phyloP scores from a whole-genome alignment of 2,113 vertebrate genomes.

The Xenotilapia leptura region DNA sequence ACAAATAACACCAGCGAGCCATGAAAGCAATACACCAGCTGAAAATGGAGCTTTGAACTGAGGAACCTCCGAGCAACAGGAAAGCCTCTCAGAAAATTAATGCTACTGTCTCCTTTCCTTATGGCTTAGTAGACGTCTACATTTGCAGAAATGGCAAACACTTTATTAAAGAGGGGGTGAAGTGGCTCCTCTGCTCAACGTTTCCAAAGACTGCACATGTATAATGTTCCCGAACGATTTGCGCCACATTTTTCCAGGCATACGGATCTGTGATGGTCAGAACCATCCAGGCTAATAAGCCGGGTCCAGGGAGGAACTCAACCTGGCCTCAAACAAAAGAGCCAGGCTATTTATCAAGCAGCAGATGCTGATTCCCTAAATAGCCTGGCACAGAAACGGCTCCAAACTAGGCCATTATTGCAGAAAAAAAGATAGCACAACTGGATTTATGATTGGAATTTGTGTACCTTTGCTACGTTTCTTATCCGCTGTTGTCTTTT shows the following conservation, averaged over 20 bases:
- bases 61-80: conserved; percentile 44
- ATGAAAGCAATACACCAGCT: conserved; percentile 41
- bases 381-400: conserved; percentile 73
- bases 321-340: conserved; percentile 72
- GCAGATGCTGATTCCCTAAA: conserved; percentile 76
- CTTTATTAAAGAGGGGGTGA: not conserved
- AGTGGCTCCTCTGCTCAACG: not conserved
- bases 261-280: conserved; percentile 16
- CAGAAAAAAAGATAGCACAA: conserved; percentile 36
- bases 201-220: not conserved
- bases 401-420: conserved; percentile 74
- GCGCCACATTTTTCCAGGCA: not conserved
- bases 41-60: conserved; percentile 45
- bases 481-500: not conserved
- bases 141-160: not conserved
- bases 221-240: not conserved
- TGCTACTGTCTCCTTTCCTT: conserved; percentile 5
- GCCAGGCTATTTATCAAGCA: conserved; percentile 72
- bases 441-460: conserved; percentile 55
- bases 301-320: conserved; percentile 60
- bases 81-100: conserved; percentile 33
- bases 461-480: not conserved
- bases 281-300: conserved; percentile 37
- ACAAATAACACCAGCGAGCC: conserved; percentile 38
- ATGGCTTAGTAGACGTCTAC: not conserved